Evolutionary conservation across 1,140 invertebrate species (phyloP).

Genomic region (Prorops nasuta): DNA sequence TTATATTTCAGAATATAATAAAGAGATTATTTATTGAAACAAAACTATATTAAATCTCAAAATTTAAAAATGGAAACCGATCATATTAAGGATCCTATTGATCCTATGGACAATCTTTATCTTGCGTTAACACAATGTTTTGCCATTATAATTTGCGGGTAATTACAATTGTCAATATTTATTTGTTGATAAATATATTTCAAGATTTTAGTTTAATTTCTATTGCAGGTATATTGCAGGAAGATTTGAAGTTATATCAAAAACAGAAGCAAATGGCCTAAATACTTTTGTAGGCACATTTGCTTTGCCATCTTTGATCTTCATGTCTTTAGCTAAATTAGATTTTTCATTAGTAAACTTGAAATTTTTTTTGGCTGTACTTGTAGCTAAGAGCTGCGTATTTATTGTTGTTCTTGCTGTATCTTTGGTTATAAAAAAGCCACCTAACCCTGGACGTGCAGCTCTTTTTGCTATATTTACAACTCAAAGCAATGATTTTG

Average conservation of each 20-base stretch:
- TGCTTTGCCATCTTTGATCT: conserved; percentile 88
- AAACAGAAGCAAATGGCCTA: conserved; percentile 85
- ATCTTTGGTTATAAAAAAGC: conserved; percentile 75
- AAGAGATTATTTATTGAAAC: no score
- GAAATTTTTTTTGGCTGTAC: conserved; percentile 82
- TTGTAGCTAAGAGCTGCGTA: conserved; percentile 82
- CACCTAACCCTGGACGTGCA: conserved; percentile 77
- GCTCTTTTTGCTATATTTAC: conserved; percentile 93
- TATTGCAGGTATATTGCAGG: conserved; percentile 83
- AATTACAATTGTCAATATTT: conserved; percentile 30
- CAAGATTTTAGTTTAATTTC: conserved; percentile 31
- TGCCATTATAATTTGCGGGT: conserved; percentile 86
- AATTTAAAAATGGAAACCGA: conserved; percentile 10
- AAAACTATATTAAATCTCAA: no score
- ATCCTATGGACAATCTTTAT: conserved; percentile 78
- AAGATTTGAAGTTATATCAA: conserved; percentile 77
- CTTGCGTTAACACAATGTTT: conserved; percentile 90
- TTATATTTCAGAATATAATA: no score
- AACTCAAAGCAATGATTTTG: conserved; percentile 98
- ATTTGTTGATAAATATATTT: neutral
- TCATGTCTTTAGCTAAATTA: conserved; percentile 83
- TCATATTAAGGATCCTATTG: no score
- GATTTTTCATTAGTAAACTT: conserved; percentile 85
- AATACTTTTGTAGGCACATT: conserved; percentile 93
- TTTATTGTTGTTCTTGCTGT: conserved; percentile 81